Percentiles rank a stretch among this genome's conserved stretches.
Evolutionary conservation across 1,140 invertebrate species (phyloP).

Genomic region (Drosophila littoralis): DNA sequence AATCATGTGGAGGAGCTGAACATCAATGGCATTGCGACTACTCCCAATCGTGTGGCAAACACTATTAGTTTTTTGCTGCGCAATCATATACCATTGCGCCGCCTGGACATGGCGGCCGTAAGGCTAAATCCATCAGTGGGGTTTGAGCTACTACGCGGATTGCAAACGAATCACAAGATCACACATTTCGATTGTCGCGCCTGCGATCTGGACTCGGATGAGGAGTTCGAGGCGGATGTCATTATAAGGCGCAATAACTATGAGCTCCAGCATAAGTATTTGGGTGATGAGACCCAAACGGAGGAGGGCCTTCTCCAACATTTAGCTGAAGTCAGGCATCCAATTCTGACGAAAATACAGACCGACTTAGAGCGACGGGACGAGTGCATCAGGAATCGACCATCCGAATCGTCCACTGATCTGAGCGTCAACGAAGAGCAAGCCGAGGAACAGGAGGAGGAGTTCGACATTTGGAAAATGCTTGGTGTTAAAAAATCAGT

Average conservation of each 20-base stretch:
- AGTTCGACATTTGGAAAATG: conserved; percentile 58
- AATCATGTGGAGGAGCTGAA: conserved; percentile 53
- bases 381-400: conserved; percentile 12
- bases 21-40: conserved; percentile 31
- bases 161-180: conserved; percentile 42
- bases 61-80: conserved; percentile 37
- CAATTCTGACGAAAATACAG: conserved; percentile 41
- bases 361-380: background rate
- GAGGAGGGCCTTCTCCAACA: conserved; percentile 22
- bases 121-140: conserved; percentile 18
- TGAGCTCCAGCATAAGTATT: conserved; percentile 10
- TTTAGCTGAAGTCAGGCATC: conserved; percentile 33
- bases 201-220: conserved; percentile 46
- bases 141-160: conserved; percentile 14
- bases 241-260: conserved; percentile 69
- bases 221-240: conserved; percentile 62
- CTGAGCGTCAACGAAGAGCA: background rate
- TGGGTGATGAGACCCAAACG: conserved; percentile 16
- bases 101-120: conserved; percentile 53
- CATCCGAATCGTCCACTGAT: background rate
- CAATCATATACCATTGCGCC: conserved; percentile 40
- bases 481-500: conserved; percentile 5
- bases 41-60: background rate
- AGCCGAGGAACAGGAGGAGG: conserved; percentile 36
- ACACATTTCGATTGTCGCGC: conserved; percentile 55